Conservation (phyloP, 2,113 vertebrate species). For the Eulacestoma nigropectus region DNA sequence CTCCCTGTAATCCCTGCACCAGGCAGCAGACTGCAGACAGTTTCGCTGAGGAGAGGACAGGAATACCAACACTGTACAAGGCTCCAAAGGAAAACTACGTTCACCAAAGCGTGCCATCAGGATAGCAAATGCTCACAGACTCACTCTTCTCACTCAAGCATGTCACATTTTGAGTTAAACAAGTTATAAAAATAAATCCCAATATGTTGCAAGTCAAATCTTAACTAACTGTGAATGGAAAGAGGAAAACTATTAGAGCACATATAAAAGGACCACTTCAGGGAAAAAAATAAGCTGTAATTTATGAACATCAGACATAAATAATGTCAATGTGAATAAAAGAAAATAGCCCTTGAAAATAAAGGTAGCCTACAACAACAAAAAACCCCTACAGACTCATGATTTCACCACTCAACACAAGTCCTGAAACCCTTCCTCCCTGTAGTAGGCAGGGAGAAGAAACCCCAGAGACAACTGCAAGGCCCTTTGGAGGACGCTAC, state of each 20-base stretch:
- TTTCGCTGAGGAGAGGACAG: not conserved
- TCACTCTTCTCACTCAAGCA: not conserved
- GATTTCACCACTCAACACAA: not conserved
- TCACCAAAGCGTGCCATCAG: not conserved
- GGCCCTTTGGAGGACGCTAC: not conserved
- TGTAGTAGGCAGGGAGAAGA: fast-evolving
- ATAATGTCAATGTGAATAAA: fast-evolving
- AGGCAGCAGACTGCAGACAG: not conserved
- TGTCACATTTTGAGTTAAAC: not conserved
- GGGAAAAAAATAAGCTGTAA: not conserved
- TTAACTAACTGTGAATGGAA: not conserved
- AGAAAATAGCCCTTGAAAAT: not conserved
- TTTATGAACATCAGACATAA: not conserved
- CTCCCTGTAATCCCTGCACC: not conserved
- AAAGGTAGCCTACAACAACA: not conserved
- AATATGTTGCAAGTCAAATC: not conserved
- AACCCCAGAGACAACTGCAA: not conserved
- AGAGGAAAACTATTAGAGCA: not conserved
- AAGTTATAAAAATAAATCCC: not conserved
- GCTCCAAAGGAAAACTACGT: not conserved
- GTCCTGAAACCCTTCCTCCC: not conserved
- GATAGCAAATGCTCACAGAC: fast-evolving
- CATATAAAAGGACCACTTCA: not conserved
- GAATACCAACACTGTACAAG: not conserved
- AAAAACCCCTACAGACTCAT: not conserved